Conservation (phyloP, 2,888 invertebrate genomes). For the Drosophila ustulata region DNA sequence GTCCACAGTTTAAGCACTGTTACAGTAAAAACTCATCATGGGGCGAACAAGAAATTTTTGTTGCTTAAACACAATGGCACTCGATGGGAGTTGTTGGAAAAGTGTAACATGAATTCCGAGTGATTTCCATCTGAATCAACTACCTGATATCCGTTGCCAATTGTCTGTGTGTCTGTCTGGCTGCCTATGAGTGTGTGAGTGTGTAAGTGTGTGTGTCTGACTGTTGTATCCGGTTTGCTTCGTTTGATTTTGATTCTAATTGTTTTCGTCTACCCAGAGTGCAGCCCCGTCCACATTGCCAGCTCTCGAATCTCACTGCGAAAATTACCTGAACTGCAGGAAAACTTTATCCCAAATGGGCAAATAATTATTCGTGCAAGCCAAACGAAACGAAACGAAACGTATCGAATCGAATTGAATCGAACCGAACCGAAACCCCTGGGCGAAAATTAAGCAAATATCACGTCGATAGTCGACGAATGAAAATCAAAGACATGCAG, state of each 20-base stretch:
- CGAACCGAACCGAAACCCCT: conserved; percentile 13
- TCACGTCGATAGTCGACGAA: conserved; percentile 61
- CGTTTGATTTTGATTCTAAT: conserved; percentile 77
- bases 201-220: conserved; percentile 16
- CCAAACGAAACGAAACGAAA: conserved; percentile 24
- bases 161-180: not conserved
- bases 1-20: conserved; percentile 10
- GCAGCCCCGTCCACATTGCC: conserved; percentile 29
- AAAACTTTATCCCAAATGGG: conserved; percentile 72
- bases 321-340: conserved; percentile 39
- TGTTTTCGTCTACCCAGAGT: conserved; percentile 64
- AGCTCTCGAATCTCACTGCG: conserved; percentile 30
- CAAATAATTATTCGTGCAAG: conserved; percentile 76
- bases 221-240: conserved; percentile 68
- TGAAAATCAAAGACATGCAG: conserved; percentile 53
- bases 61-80: conserved; percentile 37
- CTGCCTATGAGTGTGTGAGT: not conserved
- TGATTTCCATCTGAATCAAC: conserved; percentile 58
- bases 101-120: conserved; percentile 54
- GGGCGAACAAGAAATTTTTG: conserved; percentile 4
- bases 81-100: conserved; percentile 21
- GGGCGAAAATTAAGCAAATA: conserved; percentile 76
- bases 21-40: conserved; percentile 37
- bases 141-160: conserved; percentile 63
- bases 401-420: conserved; percentile 9